Evolutionary conservation across 2,113 vertebrate species (phyloP), one percentile per base, ranked within the genome.

Genomic region (Megalops atlanticus): DNA sequence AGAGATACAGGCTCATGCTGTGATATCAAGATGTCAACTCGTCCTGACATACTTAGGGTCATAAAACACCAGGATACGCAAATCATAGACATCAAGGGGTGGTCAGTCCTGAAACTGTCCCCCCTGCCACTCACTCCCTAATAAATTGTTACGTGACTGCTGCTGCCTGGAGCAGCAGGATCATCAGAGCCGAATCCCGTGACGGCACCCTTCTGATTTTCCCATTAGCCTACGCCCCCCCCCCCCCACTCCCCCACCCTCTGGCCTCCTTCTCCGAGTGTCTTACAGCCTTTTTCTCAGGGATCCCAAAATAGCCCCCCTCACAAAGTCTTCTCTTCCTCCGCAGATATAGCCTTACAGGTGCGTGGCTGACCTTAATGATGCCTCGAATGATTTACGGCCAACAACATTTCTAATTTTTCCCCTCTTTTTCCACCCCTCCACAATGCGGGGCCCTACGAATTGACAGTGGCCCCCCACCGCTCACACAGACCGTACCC

Each of bases 301-400:
- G 82, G 85, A 49, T 80, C 78, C 76, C 24, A 84, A 85, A 87
- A 86, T 87, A 89, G 83, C 38, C 14, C 41, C 39, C 18, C 21
- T 27, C 24, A 11, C 39, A 47, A 80, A 78, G 77, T 45, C 80
- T 16, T 54, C 58, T 41, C 76, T 79, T 83, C 73, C 74, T 68
- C 27, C 71, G 68, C 36, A 73, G 68, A 79, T 84, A 81, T 83
- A 81, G 40, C 78, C 78, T 85, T 86, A 80, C 78, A 87, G 84
- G 82, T 86, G 80, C 24, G 75, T 58, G 41, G 75, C 40, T 82
- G 76, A 80, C 79, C 54, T 79, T 75, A 54, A 0, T 11, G 40
- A 43, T 35, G 68, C 35, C 68, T 54, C 24, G 14, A 21, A 68
- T 70, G 58, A 80, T 69, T 45, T 3, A 47, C 38, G 5, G 35